Evolutionary conservation across 2,113 vertebrate genomes (phyloP).

Genomic region (Cnemophilus loriae): DNA sequence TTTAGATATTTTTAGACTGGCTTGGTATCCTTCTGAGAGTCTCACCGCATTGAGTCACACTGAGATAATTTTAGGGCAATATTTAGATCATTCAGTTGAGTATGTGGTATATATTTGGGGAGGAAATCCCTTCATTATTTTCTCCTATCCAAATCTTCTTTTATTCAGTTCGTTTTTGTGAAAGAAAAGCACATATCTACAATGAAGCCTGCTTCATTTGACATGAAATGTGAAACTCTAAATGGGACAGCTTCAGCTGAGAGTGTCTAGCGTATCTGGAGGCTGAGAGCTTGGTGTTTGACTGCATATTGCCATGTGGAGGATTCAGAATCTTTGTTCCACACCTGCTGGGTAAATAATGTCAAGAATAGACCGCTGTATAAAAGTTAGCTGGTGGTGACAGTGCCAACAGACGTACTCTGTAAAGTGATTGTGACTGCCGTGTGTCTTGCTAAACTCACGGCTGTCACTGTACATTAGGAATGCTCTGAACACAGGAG

Average conservation of each 20-base stretch:
- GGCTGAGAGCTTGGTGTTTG: not conserved
- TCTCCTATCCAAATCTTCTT: not conserved
- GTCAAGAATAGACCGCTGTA: not conserved
- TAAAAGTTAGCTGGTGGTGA: not conserved
- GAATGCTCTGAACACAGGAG: not conserved
- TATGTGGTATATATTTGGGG: not conserved
- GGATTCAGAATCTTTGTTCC: not conserved
- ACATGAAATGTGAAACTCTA: not conserved
- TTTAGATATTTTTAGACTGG: not conserved
- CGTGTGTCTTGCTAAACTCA: not conserved
- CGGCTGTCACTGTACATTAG: not conserved
- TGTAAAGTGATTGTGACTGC: not conserved
- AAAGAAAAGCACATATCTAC: not conserved
- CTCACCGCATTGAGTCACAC: not conserved
- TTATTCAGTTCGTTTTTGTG: not conserved
- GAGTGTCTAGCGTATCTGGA: not conserved
- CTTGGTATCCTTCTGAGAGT: not conserved
- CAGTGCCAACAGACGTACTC: accelerated
- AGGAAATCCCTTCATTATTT: not conserved
- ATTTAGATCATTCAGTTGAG: not conserved
- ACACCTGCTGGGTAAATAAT: not conserved
- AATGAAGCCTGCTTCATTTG: not conserved
- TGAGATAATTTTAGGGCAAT: not conserved
- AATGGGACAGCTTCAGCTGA: not conserved
- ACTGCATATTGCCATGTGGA: not conserved